Base-by-base conservation (phyloP, 2,888 invertebrate species). In the Clepsis dumicolana region DNA sequence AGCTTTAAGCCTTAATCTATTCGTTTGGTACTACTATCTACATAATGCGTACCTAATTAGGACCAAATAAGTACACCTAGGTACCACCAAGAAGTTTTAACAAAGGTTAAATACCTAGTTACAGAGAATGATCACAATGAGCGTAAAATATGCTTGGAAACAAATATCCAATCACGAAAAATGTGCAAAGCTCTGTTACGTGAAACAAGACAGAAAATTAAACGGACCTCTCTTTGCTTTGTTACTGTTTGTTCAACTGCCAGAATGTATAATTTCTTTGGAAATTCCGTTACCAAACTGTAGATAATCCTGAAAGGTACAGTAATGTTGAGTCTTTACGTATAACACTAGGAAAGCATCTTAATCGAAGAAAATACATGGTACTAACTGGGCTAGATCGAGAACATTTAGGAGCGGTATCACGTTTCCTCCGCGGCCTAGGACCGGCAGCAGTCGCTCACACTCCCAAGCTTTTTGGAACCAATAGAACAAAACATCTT, bases 381-480 rank as follows among this genome's bases (percentile, higher is more conserved):
- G 29, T 75, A 85, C 92, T 84, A 71, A 93, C 95, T 90, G 89
- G 0, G 94, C 92, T 71, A 96, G 89, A 85, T 96, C 96, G 48
- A 88, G 81, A 32, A 96, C 90, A 77, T 96, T 95, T 60, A 96
- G 90, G 18, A 96, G 81, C 0, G 96, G 96, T 52, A 96, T 85
- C 24, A 81, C 81, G 77, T 96, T 96, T 8, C 80, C 82, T 1
- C 96, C 96, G 7, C 91, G 87, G 0, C 94, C 94, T 35, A 96
- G 85, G 68, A 96, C 86, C 0, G 96, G 95, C 27, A 96, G 80
- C 24, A 91, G 81, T n/a, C 87, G 87, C 70, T 94, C 94, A 73
- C 95, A 95, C 70, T 94, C 93, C 95, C 96, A 96, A 12, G 95
- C 94, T 77, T 94, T 92, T 88, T 95, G 96, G 79, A 96, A 96